Conservation (phyloP, 1,140 invertebrate genomes). For the Formica selysi region DNA sequence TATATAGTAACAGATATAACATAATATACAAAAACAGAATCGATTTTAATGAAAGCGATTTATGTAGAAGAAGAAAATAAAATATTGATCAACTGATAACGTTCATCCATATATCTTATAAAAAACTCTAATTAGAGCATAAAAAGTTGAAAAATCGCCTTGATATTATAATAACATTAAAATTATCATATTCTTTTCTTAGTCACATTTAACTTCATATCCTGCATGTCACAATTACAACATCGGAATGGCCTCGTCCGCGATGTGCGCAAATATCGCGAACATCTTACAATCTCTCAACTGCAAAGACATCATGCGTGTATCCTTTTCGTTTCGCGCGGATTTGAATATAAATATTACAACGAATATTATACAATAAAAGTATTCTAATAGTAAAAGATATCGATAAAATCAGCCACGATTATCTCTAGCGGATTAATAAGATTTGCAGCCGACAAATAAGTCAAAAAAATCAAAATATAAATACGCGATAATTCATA, state of each 20-base stretch:
- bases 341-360: not conserved
- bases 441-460: not conserved
- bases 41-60: too few species aligned
- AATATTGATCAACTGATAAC: not conserved
- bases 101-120: not conserved
- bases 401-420: not conserved
- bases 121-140: conserved; percentile 3
- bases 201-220: conserved; percentile 4
- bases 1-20: not conserved
- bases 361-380: not conserved
- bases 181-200: conserved; percentile 23
- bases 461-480: not conserved
- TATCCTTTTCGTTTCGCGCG: not conserved
- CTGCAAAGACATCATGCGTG: not conserved
- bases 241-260: not conserved
- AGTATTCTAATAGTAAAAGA: not conserved
- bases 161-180: not conserved
- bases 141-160: not conserved
- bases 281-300: not conserved
- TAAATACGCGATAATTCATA: not conserved
- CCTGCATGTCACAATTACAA: not conserved
- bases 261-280: not conserved
- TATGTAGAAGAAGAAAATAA: not conserved
- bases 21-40: not conserved
- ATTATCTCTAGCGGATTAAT: not conserved